Evolutionary conservation across 2,113 vertebrate genomes (phyloP).

Genomic region (Hippocampus mohnikei): DNA sequence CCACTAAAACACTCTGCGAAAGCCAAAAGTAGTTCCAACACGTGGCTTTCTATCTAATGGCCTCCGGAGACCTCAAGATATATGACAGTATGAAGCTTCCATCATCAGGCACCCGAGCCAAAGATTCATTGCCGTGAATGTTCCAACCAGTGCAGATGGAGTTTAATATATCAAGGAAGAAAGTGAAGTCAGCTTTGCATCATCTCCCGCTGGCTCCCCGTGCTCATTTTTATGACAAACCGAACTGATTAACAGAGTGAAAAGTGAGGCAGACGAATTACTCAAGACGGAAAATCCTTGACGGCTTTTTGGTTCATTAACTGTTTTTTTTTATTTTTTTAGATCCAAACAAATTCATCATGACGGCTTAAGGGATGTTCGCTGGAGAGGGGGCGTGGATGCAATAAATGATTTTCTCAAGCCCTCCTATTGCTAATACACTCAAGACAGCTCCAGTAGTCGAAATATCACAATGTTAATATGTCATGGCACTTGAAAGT

Average conservation of each 20-base stretch:
- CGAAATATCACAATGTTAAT: not conserved
- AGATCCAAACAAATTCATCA: constrained; percentile 11
- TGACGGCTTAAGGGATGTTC: not conserved
- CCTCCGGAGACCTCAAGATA: not conserved
- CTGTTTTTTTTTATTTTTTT: not conserved
- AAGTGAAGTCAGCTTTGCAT: constrained; percentile 8
- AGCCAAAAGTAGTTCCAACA: constrained; percentile 3
- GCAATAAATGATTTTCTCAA: not conserved
- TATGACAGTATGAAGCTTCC: constrained; percentile 11
- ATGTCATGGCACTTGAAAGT: not conserved
- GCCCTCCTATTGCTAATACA: not conserved
- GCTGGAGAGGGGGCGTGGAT: not conserved
- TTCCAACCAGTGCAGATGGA: constrained; percentile 8
- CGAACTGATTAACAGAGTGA: constrained; percentile 14
- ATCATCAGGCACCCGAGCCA: constrained; percentile 7
- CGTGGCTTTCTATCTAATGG: not conserved
- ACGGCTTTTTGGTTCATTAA: constrained; percentile 7
- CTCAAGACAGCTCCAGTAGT: not conserved
- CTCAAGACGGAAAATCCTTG: constrained; percentile 14
- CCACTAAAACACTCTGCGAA: not conserved
- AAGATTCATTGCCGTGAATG: constrained; percentile 24
- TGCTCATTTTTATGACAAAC: constrained; percentile 18
- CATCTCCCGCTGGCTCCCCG: not conserved
- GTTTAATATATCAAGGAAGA: constrained; percentile 10
- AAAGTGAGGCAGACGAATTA: constrained; percentile 11